phyloP scores from a whole-genome alignment of 2,113 vertebrate genomes.

The Australoheros scitulus region DNA sequence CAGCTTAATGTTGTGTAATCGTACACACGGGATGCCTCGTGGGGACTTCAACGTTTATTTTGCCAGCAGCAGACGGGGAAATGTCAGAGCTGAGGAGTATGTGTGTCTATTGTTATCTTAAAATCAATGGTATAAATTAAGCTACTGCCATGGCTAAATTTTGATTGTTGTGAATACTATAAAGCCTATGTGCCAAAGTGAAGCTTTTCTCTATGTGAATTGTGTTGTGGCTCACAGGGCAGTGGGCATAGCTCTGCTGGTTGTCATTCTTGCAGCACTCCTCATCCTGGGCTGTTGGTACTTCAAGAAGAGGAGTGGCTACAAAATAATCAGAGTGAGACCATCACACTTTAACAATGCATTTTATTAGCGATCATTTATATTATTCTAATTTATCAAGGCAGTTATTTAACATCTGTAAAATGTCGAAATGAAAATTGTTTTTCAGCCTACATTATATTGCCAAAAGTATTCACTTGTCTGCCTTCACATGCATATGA shows the following conservation, averaged over 20 bases:
- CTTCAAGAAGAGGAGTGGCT: slow-evolving; percentile 88
- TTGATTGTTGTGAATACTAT: neutral
- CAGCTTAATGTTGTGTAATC: slow-evolving; percentile 67
- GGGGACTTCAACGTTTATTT: slow-evolving; percentile 83
- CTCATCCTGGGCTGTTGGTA: slow-evolving; percentile 92
- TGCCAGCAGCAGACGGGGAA: slow-evolving; percentile 72
- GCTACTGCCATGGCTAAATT: neutral
- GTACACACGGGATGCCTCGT: slow-evolving; percentile 73
- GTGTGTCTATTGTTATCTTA: slow-evolving; percentile 22
- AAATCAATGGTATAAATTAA: neutral
- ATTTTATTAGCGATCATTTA: neutral
- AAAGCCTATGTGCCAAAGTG: neutral
- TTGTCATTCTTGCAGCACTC: slow-evolving; percentile 85
- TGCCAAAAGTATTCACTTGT: no score
- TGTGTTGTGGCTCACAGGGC: slow-evolving; percentile 78
- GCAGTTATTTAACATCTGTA: neutral
- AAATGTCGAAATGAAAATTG: neutral
- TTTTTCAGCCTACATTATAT: neutral
- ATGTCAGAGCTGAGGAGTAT: slow-evolving; percentile 80
- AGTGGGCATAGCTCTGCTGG: slow-evolving; percentile 87
- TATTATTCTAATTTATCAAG: no score
- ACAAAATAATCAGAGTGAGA: slow-evolving; percentile 87
- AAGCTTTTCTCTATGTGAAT: neutral
- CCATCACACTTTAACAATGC: neutral
- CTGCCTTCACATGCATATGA: no score